phyloP scores from a whole-genome alignment of 2,888 invertebrate genomes.

The Taphrorychus bicolor region DNA sequence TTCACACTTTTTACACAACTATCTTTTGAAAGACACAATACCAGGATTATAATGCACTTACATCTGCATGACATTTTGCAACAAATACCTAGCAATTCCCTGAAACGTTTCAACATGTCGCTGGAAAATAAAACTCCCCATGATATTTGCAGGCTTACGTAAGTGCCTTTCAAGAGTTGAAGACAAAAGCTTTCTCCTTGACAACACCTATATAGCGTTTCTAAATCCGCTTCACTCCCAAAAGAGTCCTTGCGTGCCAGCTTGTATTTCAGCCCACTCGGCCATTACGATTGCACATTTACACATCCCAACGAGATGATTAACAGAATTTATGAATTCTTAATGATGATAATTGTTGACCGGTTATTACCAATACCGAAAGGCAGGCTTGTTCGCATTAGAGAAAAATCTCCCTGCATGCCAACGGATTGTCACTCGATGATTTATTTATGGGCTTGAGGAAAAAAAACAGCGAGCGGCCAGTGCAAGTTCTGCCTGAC shows the following conservation, averaged over 20 bases:
- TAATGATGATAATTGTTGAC: too few relatives aligned
- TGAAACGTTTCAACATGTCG: too few relatives aligned
- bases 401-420: neutral
- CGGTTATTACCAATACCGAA: neutral
- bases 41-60: too few relatives aligned
- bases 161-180: neutral
- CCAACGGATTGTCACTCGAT: too few relatives aligned
- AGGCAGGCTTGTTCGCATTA: neutral
- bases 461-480: too few relatives aligned
- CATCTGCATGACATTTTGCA: too few relatives aligned
- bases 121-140: neutral
- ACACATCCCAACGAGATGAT: constrained; percentile 29
- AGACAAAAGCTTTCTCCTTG: constrained; percentile 31
- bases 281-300: constrained; percentile 32
- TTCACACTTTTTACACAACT: too few relatives aligned
- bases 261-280: constrained; percentile 28
- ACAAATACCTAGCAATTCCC: too few relatives aligned
- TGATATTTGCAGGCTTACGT: neutral
- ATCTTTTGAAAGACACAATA: too few relatives aligned
- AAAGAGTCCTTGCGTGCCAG: constrained; percentile 37
- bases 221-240: constrained; percentile 39
- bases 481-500: neutral
- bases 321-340: constrained; percentile 31
- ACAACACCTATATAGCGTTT: constrained; percentile 38
- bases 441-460: neutral